Base-by-base conservation (phyloP, 2,888 invertebrate genomes). In the Drosophila sordidapex region DNA sequence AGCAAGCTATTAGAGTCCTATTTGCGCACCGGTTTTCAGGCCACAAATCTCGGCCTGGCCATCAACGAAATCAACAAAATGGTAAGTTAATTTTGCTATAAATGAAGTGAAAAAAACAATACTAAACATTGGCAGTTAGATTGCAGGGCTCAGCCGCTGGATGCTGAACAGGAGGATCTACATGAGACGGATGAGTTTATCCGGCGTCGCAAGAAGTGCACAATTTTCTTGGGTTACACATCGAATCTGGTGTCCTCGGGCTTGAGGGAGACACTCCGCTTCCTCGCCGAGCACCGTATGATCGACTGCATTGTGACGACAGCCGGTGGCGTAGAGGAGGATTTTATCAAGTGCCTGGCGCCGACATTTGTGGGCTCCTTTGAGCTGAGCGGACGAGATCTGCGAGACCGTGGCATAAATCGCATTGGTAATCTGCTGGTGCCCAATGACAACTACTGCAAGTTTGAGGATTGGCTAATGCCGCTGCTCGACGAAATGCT, bases 261-360 rank as follows among this genome's bases (percentile, higher is more conserved):
- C 4, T 94, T 99, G 70, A 94, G 99, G 74, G 99, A 99, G 90
- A 96, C 97, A 0, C 95, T 99, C 74, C 94, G 96, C 62, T 99
- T 97, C 94, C 94, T 98, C 64, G 97, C 96, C 0, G 95, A 98
- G 90, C 96, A 98, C 91, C 96, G 95, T 92, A 95, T 98, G 94
- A 95, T 99, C 38, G 99, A 99, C 93, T 98, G 98, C 91, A 95
- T 99, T 76, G 99, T 99, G 1, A 97, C 99, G 0, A 98, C 99
- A 15, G 99, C 99, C 0, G 99, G 99, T 1, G 99, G 99, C 0
- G 95, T 99, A 0, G 99, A 99, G 93, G 99, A 99, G 93, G 99
- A 99, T 94, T 95, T 99, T 53, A 99, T 99, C 51, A 99, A 99
- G 94, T 99, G 99, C 92, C 94, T 99, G 63, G 98, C 98, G 2